These are phyloP conservation scores for Pelobates fuscus DNA, from an alignment of 2,113 vertebrate species.

Conservation along the genomic window DNA sequence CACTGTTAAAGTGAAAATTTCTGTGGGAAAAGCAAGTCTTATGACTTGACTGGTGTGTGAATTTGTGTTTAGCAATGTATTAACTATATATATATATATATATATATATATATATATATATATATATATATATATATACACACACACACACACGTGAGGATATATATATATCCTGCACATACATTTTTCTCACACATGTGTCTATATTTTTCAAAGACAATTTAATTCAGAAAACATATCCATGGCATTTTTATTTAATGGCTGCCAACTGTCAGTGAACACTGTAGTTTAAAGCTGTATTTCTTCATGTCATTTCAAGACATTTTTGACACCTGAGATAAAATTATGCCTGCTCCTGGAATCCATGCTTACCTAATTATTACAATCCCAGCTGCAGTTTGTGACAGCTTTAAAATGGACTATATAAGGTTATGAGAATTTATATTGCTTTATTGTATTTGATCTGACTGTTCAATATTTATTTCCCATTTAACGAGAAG, in stretches of 20 bases:
- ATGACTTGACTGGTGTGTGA: too few relatives aligned
- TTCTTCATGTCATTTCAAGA: slow-evolving; percentile 16
- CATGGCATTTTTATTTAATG: slow-evolving; percentile 34
- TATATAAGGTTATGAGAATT: too few relatives aligned
- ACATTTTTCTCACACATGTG: too few relatives aligned
- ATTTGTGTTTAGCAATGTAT: too few relatives aligned
- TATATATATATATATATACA: too few relatives aligned
- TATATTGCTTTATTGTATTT: too few relatives aligned
- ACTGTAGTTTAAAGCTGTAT: not conserved
- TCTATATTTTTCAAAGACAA: slow-evolving; percentile 1
- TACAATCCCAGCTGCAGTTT: slow-evolving; percentile 3
- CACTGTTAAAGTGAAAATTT: too few relatives aligned
- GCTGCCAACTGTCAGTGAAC: slow-evolving; percentile 21
- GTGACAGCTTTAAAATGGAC: slow-evolving; percentile 24
- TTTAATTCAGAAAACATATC: slow-evolving; percentile 21
- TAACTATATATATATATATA: too few relatives aligned
- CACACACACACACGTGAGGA: too few relatives aligned
- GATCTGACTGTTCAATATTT: not conserved
- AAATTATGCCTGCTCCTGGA: slow-evolving; percentile 9
- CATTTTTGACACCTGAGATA: slow-evolving; percentile 24
- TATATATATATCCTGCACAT: too few relatives aligned
- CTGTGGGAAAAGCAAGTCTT: too few relatives aligned
- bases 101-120: too few relatives aligned
- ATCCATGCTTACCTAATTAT: slow-evolving; percentile 25
- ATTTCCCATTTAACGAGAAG: slow-evolving; percentile 16